Evolutionary conservation across 2,113 vertebrate species (phyloP).

Genomic region (Rhinichthys klamathensis): DNA sequence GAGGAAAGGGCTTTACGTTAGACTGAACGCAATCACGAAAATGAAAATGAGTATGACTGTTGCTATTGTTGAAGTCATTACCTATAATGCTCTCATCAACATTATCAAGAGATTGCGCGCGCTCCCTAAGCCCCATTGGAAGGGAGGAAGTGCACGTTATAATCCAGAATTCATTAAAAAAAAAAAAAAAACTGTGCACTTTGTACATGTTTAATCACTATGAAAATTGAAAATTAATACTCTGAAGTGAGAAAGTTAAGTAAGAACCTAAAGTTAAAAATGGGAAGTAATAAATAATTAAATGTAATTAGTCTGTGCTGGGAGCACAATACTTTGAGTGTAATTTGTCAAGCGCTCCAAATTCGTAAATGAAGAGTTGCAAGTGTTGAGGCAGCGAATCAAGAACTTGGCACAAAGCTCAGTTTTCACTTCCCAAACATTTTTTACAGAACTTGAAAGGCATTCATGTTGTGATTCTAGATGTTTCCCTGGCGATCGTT

Average conservation of each 20-base stretch:
- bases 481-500: slow-evolving; percentile 68
- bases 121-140: neutral
- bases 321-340: slow-evolving; percentile 7
- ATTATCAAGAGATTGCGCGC: slow-evolving; percentile 21
- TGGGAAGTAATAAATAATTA: slow-evolving; percentile 27
- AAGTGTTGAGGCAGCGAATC: slow-evolving; percentile 30
- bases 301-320: slow-evolving; percentile 16
- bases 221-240: slow-evolving; percentile 33
- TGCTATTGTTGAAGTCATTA: slow-evolving; percentile 38
- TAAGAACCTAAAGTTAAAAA: slow-evolving; percentile 29
- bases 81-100: slow-evolving; percentile 42
- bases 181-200: neutral
- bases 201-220: slow-evolving; percentile 33
- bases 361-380: slow-evolving; percentile 24
- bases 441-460: slow-evolving; percentile 20
- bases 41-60: slow-evolving; percentile 27
- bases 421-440: neutral
- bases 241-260: slow-evolving; percentile 11
- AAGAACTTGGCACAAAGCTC: slow-evolving; percentile 24
- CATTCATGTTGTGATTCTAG: slow-evolving; percentile 58
- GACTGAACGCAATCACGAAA: slow-evolving; percentile 35
- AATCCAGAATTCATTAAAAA: slow-evolving; percentile 28
- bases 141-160: neutral
- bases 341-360: slow-evolving; percentile 35
- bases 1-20: slow-evolving; percentile 30